Percentiles rank a stretch among this genome's conserved stretches.
Conservation (phyloP, 2,888 invertebrate species). For the Matsumyia berberina region DNA sequence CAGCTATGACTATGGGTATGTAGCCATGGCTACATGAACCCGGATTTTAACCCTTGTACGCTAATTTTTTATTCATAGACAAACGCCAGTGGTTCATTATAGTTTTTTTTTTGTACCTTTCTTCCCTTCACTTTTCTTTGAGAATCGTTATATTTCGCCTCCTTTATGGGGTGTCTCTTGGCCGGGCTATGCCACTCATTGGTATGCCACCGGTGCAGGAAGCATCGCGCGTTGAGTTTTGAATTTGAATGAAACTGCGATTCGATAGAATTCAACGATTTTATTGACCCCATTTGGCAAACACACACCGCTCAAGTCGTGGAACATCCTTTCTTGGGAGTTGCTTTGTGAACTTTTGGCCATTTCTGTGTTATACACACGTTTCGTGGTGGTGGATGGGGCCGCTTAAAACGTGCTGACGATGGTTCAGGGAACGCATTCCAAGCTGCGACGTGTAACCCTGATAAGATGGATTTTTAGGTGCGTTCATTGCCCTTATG, state of each 20-base stretch:
- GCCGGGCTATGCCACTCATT: constrained; percentile 39
- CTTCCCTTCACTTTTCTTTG: constrained; percentile 13
- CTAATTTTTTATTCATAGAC: constrained; percentile 76
- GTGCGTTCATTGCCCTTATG: constrained; percentile 54
- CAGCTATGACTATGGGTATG: background rate
- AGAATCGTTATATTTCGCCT: constrained; percentile 19
- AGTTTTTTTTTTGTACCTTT: constrained; percentile 55
- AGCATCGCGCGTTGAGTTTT: constrained; percentile 57
- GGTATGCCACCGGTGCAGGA: constrained; percentile 60
- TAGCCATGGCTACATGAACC: constrained; percentile 63
- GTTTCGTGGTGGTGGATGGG: background rate
- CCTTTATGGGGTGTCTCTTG: background rate
- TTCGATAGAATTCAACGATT: constrained; percentile 67
- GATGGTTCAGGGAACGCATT: constrained; percentile 1
- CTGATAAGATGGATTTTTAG: constrained; percentile 65
- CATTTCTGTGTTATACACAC: constrained; percentile 17
- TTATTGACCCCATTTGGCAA: constrained; percentile 59
- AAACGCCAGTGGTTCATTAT: constrained; percentile 73
- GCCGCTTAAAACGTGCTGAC: constrained; percentile 17
- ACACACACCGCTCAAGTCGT: background rate
- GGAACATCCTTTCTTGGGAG: background rate
- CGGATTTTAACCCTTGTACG: constrained; percentile 75
- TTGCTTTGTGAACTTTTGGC: background rate
- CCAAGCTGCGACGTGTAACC: constrained; percentile 21
- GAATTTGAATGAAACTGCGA: constrained; percentile 71